Evolutionary conservation across 2,113 vertebrate species (phyloP).

Genomic region (Poeciliopsis turrubarensis): DNA sequence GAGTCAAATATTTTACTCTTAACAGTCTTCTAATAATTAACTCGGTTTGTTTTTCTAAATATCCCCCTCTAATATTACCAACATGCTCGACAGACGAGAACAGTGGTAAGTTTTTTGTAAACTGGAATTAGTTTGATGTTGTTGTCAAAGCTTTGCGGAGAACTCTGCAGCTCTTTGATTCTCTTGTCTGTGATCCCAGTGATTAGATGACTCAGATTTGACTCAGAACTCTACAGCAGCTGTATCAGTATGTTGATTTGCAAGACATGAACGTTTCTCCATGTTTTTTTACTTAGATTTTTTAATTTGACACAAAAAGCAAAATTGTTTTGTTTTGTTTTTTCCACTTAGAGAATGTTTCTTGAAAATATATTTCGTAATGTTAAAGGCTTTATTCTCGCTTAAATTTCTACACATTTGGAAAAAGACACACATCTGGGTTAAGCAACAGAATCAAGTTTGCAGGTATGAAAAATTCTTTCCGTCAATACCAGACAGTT

Average conservation of each 20-base stretch:
- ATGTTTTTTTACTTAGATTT: no score
- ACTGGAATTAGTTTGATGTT: neutral
- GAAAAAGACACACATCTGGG: no score
- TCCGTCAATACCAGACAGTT: no score
- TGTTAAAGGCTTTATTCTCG: no score
- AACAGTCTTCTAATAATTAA: constrained; percentile 3
- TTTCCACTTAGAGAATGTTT: no score
- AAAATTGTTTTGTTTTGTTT: no score
- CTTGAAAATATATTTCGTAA: no score
- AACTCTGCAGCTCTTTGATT: neutral
- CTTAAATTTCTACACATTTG: no score
- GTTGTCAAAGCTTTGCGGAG: neutral
- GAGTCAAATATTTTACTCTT: neutral
- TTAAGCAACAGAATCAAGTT: no score
- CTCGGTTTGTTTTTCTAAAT: constrained; percentile 20
- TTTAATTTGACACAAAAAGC: no score
- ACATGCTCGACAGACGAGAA: constrained; percentile 61
- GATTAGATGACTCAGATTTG: neutral
- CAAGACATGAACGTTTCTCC: no score
- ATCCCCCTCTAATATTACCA: neutral
- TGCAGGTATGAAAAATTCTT: no score
- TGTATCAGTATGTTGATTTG: neutral
- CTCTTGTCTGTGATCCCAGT: neutral
- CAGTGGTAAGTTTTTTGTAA: constrained; percentile 62
- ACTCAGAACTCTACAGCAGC: neutral